Conservation (phyloP, 2,113 vertebrate species). For the Microcebus tavaratra region DNA sequence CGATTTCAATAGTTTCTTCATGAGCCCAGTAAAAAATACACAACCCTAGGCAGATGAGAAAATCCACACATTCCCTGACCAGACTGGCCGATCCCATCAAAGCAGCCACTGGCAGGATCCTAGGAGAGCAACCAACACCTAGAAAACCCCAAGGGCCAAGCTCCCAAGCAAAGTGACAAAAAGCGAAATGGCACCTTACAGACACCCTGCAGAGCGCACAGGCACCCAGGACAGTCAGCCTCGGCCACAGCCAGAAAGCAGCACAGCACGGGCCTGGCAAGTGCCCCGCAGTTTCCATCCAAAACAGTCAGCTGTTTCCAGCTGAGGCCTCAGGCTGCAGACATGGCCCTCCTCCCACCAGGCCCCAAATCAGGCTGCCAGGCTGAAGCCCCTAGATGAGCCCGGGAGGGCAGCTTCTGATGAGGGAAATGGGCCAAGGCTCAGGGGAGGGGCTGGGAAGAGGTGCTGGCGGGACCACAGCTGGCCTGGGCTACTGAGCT, state of each 20-base stretch:
- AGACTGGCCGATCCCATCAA: background rate
- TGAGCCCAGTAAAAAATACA: background rate
- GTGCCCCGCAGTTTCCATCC: background rate
- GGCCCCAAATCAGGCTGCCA: background rate
- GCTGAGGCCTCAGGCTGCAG: background rate
- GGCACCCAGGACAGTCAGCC: background rate
- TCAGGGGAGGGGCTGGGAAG: too few relatives aligned
- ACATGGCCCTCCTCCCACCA: background rate
- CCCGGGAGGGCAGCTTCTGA: background rate
- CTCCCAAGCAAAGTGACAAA: background rate
- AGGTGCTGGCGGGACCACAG: background rate
- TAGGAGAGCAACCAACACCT: background rate
- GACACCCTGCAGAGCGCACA: background rate
- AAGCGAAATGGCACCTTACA: accelerated
- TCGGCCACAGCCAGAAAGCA: accelerated
- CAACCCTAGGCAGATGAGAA: background rate
- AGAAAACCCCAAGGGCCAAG: background rate
- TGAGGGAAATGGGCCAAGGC: too few relatives aligned
- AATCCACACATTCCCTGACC: background rate
- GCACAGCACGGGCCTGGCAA: background rate
- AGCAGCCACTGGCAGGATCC: background rate
- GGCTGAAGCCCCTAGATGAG: background rate
- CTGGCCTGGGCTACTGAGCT: background rate
- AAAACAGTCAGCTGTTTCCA: background rate
- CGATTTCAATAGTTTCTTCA: background rate